Evolutionary conservation across 2,888 invertebrate genomes (phyloP), one percentile per base, ranked within the genome.

Genomic region (Patella caerulea): DNA sequence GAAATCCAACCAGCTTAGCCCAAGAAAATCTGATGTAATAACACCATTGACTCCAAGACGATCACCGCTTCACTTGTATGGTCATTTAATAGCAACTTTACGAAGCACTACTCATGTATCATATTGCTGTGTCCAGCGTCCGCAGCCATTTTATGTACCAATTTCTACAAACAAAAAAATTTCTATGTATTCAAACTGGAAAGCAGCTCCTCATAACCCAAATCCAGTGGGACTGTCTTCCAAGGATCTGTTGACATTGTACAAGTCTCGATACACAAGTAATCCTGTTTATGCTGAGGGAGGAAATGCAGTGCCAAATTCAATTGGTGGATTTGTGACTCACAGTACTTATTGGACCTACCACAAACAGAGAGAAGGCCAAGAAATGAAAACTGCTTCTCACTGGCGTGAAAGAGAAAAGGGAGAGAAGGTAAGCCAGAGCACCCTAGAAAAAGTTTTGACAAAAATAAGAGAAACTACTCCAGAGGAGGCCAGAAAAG

Each of bases 181-280:
- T 76, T 98, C 98, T 70, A 98, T 98, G 98, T 98, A 98, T 91
- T 97, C 97, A 76, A 97, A 98, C 91, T 98, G 98, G 93, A 90
- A 91, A 80, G 84, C 88, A 55, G 87, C 90, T 14, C 85, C 88
- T 17, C 87, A 86, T 74, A 88, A 86, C 80, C 88, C 86, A 24
- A 94, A 94, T 91, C 94, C 94, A 78, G 92, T 94, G 85, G 95
- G 95, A 76, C 92, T 95, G 86, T 94, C 94, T 86, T 94, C 95
- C 7, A 85, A 84, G 34, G 83, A 86, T 81, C 75, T 90, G 71
- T 82, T 91, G 34, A 81, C 85, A 4, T 81, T 90, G 65, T 89
- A 91, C 79, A 84, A 84, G 56, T 87, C 88, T 0, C 79, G 83
- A 11, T 84, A 86, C 69, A 83, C 82, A 3, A 81, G 82, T 53